Evolutionary conservation across 2,888 invertebrate species (phyloP).

Genomic region (Amphipoea lucens): DNA sequence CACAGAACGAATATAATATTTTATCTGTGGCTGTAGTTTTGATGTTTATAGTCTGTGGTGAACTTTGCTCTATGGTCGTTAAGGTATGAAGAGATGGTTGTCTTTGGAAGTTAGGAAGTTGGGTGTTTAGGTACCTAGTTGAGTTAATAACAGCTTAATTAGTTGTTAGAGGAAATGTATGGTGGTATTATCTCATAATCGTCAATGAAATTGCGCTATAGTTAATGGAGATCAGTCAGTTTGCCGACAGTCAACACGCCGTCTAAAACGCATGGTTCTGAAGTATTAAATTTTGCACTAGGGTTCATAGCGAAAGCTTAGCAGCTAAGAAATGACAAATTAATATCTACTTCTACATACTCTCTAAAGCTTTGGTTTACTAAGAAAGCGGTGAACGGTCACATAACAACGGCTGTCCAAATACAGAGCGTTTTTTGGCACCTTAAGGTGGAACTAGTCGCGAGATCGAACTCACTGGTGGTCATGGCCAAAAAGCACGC

Average conservation of each 20-base stretch:
- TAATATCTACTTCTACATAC: too few species aligned
- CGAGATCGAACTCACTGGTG: too few species aligned
- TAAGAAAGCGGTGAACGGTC: too few species aligned
- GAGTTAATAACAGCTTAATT: conserved; percentile 26
- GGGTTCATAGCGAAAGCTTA: too few species aligned
- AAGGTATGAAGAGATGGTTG: conserved; percentile 54
- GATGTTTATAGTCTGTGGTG: conserved; percentile 60
- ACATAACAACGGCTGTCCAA: too few species aligned
- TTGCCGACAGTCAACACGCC: not conserved
- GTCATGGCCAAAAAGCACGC: too few species aligned
- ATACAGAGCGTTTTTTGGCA: too few species aligned
- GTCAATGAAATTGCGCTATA: not conserved
- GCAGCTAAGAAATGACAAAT: too few species aligned
- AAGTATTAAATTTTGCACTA: too few species aligned
- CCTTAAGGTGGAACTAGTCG: too few species aligned
- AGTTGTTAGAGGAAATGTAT: not conserved
- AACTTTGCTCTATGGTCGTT: conserved; percentile 57
- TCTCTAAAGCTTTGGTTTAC: too few species aligned
- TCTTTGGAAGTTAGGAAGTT: conserved; percentile 37
- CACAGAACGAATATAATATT: conserved; percentile 49
- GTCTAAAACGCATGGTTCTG: too few species aligned
- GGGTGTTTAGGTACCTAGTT: conserved; percentile 16
- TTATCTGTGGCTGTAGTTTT: conserved; percentile 57
- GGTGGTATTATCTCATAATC: not conserved
- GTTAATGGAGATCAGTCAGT: not conserved